Base-by-base conservation (phyloP, 1,140 invertebrate genomes). In the Drosophila sp. region DNA sequence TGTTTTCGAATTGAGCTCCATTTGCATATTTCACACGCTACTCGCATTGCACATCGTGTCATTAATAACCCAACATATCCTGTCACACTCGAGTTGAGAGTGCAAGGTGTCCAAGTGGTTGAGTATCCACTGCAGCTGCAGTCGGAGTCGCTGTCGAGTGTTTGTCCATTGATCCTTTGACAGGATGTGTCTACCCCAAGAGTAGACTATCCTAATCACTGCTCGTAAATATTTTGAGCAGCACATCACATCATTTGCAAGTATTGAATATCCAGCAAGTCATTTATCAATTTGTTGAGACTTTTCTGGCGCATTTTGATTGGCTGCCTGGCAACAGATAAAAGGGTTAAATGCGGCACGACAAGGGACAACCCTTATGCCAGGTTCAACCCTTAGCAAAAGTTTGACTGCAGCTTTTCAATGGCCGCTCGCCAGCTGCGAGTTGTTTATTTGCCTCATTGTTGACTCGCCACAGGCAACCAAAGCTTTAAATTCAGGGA, bases 11-110 rank as follows among this genome's bases (percentile, higher is more conserved):
- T 2, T 11, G 0, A 57, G n/a, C 36, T 34, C 11, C 0, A 46
- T 72, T 76, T 59, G 6, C 34, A 61, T 73, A 63, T 64, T 77
- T 77, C 74, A 69, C 74, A 77, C 74, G 71, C 71, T 58, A 27
- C 63, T 73, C 74, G 29, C 13, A 48, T 72, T n/a, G 51, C 62
- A 0, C 43, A n/a, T 36, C 3, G 45, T n/a, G 18, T 50, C 75
- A 77, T 77, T 77, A 77, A 77, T 74, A 63, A 69, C 43, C 43
- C 43, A 50, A 53, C 11, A 48, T 62, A 73, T 70, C 51, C 72
- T 57, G 70, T 72, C 16, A 13, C 67, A 71, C 61, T 64, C 34
- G 62, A 66, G 43, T 8, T 6, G 11, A 14, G 2, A 25, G 51
- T 32, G 61, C 51, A 50, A 69, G 57, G 65, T 74, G 72, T 70